Evolutionary conservation across 1,140 invertebrate genomes (phyloP).

Genomic region (Melitaea cinxia): DNA sequence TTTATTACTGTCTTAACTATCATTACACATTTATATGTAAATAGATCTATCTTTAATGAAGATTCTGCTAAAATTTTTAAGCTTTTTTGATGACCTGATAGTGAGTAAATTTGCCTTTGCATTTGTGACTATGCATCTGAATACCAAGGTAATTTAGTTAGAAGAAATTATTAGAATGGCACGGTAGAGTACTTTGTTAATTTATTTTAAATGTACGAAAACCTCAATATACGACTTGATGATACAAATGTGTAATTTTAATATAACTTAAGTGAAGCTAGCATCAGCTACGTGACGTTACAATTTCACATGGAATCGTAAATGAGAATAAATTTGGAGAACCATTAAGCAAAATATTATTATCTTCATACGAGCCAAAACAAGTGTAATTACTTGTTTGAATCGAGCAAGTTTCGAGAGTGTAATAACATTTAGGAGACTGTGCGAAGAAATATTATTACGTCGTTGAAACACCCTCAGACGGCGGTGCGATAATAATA

Average conservation of each 20-base stretch:
- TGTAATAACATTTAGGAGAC: slow-evolving; percentile 41
- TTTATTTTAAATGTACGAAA: not conserved
- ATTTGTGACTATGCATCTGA: too few species aligned
- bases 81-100: too few species aligned
- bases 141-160: too few species aligned
- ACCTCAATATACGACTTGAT: not conserved
- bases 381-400: slow-evolving; percentile 48
- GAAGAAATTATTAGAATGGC: too few species aligned
- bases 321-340: slow-evolving; percentile 40
- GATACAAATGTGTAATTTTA: not conserved
- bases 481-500: slow-evolving; percentile 35
- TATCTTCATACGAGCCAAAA: slow-evolving; percentile 44
- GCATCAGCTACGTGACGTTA: slow-evolving; percentile 3
- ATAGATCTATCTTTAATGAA: too few species aligned
- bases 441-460: slow-evolving; percentile 41
- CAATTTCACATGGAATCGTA: slow-evolving; percentile 35
- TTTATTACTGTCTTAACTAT: not conserved
- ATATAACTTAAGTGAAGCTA: not conserved
- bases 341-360: slow-evolving; percentile 48
- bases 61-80: too few species aligned
- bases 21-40: too few species aligned
- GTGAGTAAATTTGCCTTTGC: too few species aligned
- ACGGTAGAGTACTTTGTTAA: too few species aligned
- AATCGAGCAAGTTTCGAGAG: slow-evolving; percentile 44
- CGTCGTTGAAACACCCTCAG: slow-evolving; percentile 16